These are phyloP conservation scores for Heptranchias perlo DNA, from an alignment of 2,113 vertebrate genomes.

Conservation along the genomic window DNA sequence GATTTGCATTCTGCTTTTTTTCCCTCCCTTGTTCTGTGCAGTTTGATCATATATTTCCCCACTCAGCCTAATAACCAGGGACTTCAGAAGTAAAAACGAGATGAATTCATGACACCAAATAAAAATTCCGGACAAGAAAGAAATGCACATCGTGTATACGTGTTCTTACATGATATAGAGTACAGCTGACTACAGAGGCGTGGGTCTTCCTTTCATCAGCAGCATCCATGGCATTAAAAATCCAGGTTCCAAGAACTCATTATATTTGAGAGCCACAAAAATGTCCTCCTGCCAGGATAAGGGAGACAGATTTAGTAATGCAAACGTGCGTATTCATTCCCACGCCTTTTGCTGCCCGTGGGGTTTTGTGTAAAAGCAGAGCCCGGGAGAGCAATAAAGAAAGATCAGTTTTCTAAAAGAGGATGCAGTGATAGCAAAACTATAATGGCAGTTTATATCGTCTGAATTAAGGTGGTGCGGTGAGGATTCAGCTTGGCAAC, in stretches of 20 bases:
- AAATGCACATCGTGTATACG: background rate
- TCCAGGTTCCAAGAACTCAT: background rate
- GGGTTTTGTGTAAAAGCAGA: background rate
- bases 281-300: background rate
- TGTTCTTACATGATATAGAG: background rate
- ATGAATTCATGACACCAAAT: background rate
- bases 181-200: background rate
- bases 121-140: background rate
- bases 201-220: background rate
- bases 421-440: background rate
- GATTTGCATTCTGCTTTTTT: background rate
- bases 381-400: background rate
- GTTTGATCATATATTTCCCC: background rate
- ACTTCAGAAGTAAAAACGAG: background rate
- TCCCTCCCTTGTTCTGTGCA: background rate
- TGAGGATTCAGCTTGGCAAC: background rate
- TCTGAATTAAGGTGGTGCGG: background rate
- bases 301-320: background rate
- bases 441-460: background rate
- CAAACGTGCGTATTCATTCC: background rate
- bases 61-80: no score
- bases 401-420: background rate
- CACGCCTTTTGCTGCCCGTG: background rate
- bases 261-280: background rate
- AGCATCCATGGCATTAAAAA: background rate